Evolutionary conservation across 2,797 vertebrate genomes (phyloP), one percentile per base, ranked within the genome.

Genomic region (Anniella stebbinsi): DNA sequence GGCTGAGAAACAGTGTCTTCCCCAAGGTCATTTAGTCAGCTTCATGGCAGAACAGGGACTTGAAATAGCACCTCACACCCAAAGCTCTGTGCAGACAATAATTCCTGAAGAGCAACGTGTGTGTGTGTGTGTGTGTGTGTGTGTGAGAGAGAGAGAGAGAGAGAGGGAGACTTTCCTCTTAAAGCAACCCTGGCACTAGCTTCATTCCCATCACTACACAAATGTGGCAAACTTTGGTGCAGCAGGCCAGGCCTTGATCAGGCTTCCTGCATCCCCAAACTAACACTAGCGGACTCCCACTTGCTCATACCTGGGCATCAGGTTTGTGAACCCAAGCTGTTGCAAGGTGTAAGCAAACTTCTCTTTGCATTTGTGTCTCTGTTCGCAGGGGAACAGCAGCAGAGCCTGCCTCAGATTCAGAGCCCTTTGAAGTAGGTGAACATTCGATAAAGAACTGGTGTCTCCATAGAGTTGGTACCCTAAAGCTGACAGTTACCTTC

Each of bases 401-500:
- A 67, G 13, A 6, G 36, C 70, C 57, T 69, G 57, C 45, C 36
- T 87, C 30, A 69, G 33, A 69, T 9, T 28, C 78, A 76, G 48
- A 87, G 51, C 30, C 12, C 70, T 87, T 83, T 83, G 85, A 87
- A 83, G 84, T 30, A 41, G 76, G 45, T 45, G 45, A 87, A 72
- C 63, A 60, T 80, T 89, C 36, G 25, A n/a, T 60, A 72, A 84
- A 89, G 54, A 48, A 36, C n/a, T 15, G 8, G 41, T 60, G 51
- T 72, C 77, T 86, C 76, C 21, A n/a, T 48, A 60, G 21, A 86
- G 30, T 63, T 21, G 38, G 76, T 86, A 5, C 38, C 66, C 75
- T 80, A 86, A 89, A 89, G 76, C 83, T 48, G 66, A 48, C 76
- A 45, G 83, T 72, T 86, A 72, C 69, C 77, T n/a, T 80, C 48